Conservation (phyloP, 1,140 invertebrate genomes). For the Ostrea edulis region DNA sequence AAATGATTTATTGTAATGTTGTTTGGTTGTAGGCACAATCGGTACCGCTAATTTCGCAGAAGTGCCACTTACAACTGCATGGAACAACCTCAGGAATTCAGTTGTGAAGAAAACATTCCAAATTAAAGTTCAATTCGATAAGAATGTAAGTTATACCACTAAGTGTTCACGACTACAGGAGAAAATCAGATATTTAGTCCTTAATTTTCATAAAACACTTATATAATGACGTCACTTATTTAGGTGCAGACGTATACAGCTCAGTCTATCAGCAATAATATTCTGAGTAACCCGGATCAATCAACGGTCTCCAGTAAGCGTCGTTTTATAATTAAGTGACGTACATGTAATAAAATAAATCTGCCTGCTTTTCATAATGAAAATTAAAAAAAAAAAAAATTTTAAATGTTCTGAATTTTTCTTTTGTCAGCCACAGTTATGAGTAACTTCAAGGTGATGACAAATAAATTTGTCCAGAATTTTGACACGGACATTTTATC, state of each 20-base stretch:
- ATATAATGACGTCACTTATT: neutral
- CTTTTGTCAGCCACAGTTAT: slow-evolving; percentile 54
- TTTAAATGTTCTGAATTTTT: neutral
- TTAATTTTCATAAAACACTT: neutral
- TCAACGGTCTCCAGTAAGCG: neutral
- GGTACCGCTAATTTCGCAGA: slow-evolving; percentile 42
- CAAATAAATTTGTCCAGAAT: slow-evolving; percentile 64
- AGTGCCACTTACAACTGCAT: slow-evolving; percentile 41
- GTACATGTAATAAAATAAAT: neutral
- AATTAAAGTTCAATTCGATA: slow-evolving; percentile 39
- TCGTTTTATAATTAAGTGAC: neutral
- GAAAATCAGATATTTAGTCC: neutral
- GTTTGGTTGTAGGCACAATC: slow-evolving; percentile 46
- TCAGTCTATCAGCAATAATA: neutral
- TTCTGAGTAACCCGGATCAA: neutral
- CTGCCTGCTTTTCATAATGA: neutral
- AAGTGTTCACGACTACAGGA: no score
- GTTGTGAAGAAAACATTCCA: slow-evolving; percentile 50
- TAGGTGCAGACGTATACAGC: neutral
- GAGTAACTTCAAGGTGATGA: slow-evolving; percentile 58
- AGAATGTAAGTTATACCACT: slow-evolving; percentile 19
- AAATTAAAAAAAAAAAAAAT: neutral
- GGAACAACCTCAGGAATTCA: slow-evolving; percentile 55
- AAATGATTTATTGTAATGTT: neutral
- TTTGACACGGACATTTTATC: slow-evolving; percentile 63